These are phyloP conservation scores for Aethes cnicana DNA, from an alignment of 2,888 invertebrate genomes.

Conservation along the genomic window DNA sequence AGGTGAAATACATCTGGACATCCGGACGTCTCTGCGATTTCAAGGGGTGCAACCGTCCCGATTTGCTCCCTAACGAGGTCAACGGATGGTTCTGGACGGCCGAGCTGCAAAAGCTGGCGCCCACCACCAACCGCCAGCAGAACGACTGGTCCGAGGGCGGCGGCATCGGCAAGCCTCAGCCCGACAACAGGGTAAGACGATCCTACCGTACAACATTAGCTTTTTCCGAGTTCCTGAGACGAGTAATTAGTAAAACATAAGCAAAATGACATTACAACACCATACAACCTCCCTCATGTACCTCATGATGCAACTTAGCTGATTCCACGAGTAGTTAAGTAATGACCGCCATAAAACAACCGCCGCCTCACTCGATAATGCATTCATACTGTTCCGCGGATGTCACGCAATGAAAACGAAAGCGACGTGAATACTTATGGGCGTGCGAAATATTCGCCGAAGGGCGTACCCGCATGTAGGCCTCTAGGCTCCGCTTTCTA, in stretches of 20 bases:
- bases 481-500: constrained; percentile 69
- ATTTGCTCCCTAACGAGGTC: constrained; percentile 89
- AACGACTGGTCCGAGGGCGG: constrained; percentile 95
- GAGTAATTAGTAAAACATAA: constrained; percentile 37
- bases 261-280: constrained; percentile 55
- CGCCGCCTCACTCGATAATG: constrained; percentile 44
- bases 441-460: constrained; percentile 77
- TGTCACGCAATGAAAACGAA: constrained; percentile 76
- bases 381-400: constrained; percentile 48
- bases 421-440: constrained; percentile 76
- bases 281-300: too few species aligned
- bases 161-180: constrained; percentile 92
- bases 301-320: constrained; percentile 56
- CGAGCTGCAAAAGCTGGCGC: constrained; percentile 91
- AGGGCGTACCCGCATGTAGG: constrained; percentile 76
- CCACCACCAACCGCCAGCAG: constrained; percentile 90
- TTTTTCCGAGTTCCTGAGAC: too few species aligned
- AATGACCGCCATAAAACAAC: constrained; percentile 65
- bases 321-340: constrained; percentile 66
- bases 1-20: constrained; percentile 96
- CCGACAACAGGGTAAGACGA: constrained; percentile 88
- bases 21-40: constrained; percentile 95
- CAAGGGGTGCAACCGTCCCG: constrained; percentile 93
- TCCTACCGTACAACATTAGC: too few species aligned
- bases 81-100: constrained; percentile 98